Conservation (phyloP, 2,888 invertebrate genomes). For the Danaus chrysippus region DNA sequence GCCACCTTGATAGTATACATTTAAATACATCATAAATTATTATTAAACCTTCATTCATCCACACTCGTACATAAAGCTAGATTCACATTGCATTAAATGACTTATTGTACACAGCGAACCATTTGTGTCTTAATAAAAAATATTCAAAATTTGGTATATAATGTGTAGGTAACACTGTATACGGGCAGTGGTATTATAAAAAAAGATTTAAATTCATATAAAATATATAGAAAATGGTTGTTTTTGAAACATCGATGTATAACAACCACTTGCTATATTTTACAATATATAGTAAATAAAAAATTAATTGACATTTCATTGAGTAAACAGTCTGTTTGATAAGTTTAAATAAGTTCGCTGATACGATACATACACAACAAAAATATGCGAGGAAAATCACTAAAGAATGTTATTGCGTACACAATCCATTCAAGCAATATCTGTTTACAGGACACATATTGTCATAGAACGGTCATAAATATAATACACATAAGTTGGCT, state of each 20-base stretch:
- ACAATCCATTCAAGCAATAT: constrained; percentile 64
- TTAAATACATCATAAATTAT: constrained; percentile 62
- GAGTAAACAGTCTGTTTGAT: neutral
- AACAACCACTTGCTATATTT: neutral
- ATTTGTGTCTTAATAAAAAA: constrained; percentile 4
- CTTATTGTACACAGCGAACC: constrained; percentile 46
- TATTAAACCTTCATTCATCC: constrained; percentile 54
- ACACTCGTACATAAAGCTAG: constrained; percentile 64
- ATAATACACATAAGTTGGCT: constrained; percentile 73
- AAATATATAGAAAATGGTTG: too few species aligned
- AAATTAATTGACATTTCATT: neutral
- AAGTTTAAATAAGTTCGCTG: constrained; percentile 27
- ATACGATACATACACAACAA: constrained; percentile 38
- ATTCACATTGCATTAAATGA: constrained; percentile 42
- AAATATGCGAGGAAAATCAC: constrained; percentile 58
- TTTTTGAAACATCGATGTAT: neutral
- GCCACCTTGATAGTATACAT: constrained; percentile 53
- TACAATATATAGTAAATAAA: neutral
- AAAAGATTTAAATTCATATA: too few species aligned
- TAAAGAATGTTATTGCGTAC: constrained; percentile 54
- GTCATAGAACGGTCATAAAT: constrained; percentile 62
- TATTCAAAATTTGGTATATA: constrained; percentile 3
- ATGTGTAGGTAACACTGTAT: constrained; percentile 21
- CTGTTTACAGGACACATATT: constrained; percentile 54
- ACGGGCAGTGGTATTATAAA: constrained; percentile 22